A percentile compares a stretch with the other conserved stretches of the same genome.
Evolutionary conservation across 2,113 vertebrate species (phyloP).

Genomic region (Austrofundulus limnaeus): DNA sequence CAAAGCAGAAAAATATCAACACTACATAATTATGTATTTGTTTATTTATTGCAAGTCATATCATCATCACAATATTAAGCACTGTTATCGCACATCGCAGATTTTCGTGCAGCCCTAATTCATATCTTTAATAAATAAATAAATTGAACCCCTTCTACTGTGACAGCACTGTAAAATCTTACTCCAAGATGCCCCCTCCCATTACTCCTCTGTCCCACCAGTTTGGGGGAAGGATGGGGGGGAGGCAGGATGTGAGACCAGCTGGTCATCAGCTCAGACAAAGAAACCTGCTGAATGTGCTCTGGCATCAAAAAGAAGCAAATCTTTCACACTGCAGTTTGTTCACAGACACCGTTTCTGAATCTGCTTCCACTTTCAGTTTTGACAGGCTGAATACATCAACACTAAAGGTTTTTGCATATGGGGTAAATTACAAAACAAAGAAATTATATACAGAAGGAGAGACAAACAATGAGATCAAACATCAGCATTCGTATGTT

Average conservation of each 20-base stretch:
- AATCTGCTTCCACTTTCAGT: slow-evolving; percentile 18
- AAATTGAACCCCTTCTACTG: slow-evolving; percentile 29
- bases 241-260: slow-evolving; percentile 74
- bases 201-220: slow-evolving; percentile 39
- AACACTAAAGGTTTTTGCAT: slow-evolving; percentile 1
- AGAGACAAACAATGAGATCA: background rate
- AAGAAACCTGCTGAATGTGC: slow-evolving; percentile 75
- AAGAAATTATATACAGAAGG: background rate
- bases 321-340: slow-evolving; percentile 36
- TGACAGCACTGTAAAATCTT: slow-evolving; percentile 15
- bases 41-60: no score
- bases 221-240: slow-evolving; percentile 43
- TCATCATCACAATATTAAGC: no score
- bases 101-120: no score
- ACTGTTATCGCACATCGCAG: no score
- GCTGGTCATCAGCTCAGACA: slow-evolving; percentile 79
- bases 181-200: slow-evolving; percentile 16
- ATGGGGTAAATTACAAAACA: no score
- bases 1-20: no score
- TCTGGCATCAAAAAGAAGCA: slow-evolving; percentile 65
- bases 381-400: background rate
- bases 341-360: slow-evolving; percentile 26
- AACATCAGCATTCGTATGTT: background rate
- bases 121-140: slow-evolving; percentile 64
- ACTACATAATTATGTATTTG: no score